Percentiles rank a stretch among this genome's conserved stretches.
phyloP scores from a whole-genome alignment of 2,113 vertebrate species.

The Tachuris rubrigastra region DNA sequence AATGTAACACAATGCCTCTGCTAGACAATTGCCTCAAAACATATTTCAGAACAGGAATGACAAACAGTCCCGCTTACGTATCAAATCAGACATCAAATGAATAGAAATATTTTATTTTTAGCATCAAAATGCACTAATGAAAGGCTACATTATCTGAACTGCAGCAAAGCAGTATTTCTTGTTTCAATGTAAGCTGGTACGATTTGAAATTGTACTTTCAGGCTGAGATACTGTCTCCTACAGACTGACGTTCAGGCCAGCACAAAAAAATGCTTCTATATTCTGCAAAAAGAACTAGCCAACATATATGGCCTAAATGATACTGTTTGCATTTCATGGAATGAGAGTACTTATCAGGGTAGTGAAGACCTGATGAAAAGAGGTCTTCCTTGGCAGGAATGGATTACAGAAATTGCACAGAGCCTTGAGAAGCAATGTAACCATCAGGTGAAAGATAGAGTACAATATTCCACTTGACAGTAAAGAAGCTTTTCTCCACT shows the following conservation, averaged over 20 bases:
- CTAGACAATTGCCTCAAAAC: not conserved
- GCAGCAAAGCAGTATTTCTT: not conserved
- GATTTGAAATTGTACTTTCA: not conserved
- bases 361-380: not conserved
- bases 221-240: not conserved
- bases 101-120: not conserved
- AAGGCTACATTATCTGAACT: not conserved
- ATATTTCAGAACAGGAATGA: not conserved
- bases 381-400: not conserved
- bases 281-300: not conserved
- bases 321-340: accelerated
- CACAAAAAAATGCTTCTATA: not conserved
- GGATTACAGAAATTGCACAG: not conserved
- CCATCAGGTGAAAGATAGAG: not conserved
- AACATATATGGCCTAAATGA: not conserved
- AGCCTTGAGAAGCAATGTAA: not conserved
- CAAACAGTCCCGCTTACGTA: not conserved
- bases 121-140: not conserved
- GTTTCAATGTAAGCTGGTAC: not conserved
- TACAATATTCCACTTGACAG: not conserved
- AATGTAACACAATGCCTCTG: not conserved
- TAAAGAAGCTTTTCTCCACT: not conserved
- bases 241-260: not conserved
- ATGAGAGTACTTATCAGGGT: not conserved
- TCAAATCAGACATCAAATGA: not conserved